Evolutionary conservation across 2,113 vertebrate species (phyloP).

Genomic region (Sylvietta virens): DNA sequence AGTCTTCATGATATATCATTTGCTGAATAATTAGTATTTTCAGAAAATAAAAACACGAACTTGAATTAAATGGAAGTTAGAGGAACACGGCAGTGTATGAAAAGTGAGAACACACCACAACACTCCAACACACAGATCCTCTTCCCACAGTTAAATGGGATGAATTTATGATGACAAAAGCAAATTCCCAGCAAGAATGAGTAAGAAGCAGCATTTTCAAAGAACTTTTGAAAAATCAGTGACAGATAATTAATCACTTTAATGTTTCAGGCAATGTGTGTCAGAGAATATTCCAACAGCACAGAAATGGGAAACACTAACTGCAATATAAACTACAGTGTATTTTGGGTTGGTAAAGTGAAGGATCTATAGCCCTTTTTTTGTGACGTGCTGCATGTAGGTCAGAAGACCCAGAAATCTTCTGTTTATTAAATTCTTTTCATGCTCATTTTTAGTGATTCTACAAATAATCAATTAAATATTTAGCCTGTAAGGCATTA

Average conservation of each 20-base stretch:
- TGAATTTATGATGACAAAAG: slow-evolving; percentile 41
- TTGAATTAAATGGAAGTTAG: slow-evolving; percentile 36
- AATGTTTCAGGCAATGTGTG: slow-evolving; percentile 55
- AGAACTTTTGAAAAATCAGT: not conserved
- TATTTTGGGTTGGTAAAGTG: not conserved
- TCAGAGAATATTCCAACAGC: not conserved
- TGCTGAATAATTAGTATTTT: not conserved
- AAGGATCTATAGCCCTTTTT: not conserved
- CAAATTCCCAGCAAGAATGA: slow-evolving; percentile 40
- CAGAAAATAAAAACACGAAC: slow-evolving; percentile 30
- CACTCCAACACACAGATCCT: slow-evolving; percentile 25
- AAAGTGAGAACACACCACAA: slow-evolving; percentile 38
- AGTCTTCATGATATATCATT: not conserved
- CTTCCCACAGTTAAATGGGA: slow-evolving; percentile 49
- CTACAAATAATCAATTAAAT: not conserved
- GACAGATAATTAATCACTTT: slow-evolving; percentile 46
- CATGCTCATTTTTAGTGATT: not conserved
- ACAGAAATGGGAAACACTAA: not conserved
- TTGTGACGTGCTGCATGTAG: rapidly evolving
- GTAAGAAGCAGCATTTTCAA: slow-evolving; percentile 45
- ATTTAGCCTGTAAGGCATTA: not conserved
- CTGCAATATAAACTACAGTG: not conserved
- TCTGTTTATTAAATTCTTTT: not conserved
- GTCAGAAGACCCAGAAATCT: not conserved
- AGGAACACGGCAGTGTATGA: not conserved